phyloP scores from a whole-genome alignment of 2,797 vertebrate species.

The Poeciliopsis paucimaculata region DNA sequence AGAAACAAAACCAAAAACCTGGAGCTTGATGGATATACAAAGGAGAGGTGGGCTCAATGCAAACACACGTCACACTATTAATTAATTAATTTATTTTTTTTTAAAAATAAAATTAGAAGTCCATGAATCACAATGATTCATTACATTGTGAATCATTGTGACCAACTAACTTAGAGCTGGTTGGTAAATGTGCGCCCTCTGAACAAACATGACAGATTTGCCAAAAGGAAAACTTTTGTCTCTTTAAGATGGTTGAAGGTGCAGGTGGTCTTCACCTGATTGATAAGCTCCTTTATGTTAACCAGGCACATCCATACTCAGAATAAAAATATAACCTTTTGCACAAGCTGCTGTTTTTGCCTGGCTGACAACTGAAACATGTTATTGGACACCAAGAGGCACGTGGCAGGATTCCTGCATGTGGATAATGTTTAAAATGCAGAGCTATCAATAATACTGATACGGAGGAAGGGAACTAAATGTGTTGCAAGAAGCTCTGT shows the following conservation, averaged over 20 bases:
- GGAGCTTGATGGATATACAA: neutral
- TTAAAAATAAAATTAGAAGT: too few species aligned
- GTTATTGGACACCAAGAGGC: neutral
- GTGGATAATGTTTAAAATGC: neutral
- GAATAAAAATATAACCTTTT: neutral
- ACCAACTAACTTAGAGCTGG: neutral
- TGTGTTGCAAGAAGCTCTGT: neutral
- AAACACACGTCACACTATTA: neutral
- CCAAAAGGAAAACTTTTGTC: neutral
- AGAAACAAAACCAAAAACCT: neutral
- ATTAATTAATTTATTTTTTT: too few species aligned
- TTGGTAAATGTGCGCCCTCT: neutral
- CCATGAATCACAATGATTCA: neutral
- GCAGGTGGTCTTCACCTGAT: neutral
- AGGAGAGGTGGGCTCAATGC: neutral
- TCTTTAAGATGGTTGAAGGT: neutral
- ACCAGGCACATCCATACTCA: neutral
- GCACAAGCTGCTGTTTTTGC: conserved; percentile 1
- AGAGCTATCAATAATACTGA: neutral
- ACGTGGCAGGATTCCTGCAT: conserved; percentile 13
- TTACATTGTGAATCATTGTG: neutral
- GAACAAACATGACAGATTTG: neutral
- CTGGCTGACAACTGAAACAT: neutral
- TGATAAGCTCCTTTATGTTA: neutral
- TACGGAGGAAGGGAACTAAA: neutral